These are phyloP conservation scores for Bos javanicus DNA, from an alignment of 2,113 vertebrate genomes.

Conservation along the genomic window DNA sequence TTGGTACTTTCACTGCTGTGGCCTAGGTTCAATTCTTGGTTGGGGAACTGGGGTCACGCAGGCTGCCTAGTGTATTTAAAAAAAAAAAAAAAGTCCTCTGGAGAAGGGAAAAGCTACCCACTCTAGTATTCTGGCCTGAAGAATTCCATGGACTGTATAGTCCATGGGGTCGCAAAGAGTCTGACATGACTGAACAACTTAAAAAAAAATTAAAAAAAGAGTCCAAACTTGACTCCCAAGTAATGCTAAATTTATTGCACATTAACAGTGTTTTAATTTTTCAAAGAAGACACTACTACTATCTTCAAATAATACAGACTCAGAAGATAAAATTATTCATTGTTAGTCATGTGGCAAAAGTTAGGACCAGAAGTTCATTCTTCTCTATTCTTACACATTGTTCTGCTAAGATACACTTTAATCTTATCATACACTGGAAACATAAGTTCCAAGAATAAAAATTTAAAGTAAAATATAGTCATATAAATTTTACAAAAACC, in stretches of 20 bases:
- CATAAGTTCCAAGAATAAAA: slow-evolving; percentile 24
- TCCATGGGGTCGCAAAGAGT: background rate
- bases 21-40: background rate
- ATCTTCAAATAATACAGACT: slow-evolving; percentile 13
- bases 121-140: background rate
- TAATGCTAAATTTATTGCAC: background rate
- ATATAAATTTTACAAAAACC: background rate
- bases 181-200: background rate
- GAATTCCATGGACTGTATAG: background rate
- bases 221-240: background rate
- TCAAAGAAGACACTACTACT: background rate
- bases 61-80: background rate
- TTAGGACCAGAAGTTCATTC: background rate
- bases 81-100: background rate
- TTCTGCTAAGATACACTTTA: background rate
- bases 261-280: background rate
- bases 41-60: background rate
- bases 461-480: background rate
- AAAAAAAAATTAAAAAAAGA: background rate
- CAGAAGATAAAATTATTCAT: background rate
- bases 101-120: background rate
- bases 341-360: slow-evolving; percentile 11
- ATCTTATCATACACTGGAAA: background rate
- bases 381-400: background rate
- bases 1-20: background rate